Conservation (phyloP, 2,113 vertebrate genomes). For the Gymnocephalus cernua region DNA sequence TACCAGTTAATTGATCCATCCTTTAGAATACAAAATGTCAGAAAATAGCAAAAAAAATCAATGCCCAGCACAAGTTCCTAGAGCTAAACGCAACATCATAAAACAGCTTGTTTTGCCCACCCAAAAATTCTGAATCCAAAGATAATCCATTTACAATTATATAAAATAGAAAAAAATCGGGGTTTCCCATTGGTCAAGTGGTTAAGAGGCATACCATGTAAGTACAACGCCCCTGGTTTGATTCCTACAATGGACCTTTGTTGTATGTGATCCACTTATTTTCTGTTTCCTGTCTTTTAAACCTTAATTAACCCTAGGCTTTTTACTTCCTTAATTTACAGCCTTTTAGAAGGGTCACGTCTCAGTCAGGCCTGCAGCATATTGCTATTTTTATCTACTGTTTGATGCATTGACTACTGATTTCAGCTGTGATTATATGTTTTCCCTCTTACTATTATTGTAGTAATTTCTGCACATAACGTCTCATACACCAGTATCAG, state of each 20-base stretch:
- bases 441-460: slow-evolving; percentile 11
- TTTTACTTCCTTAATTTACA: too few species aligned
- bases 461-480: background rate
- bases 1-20: background rate
- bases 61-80: background rate
- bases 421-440: background rate
- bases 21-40: background rate
- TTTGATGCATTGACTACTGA: background rate
- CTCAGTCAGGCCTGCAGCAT: too few species aligned
- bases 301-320: too few species aligned
- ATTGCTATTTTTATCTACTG: background rate
- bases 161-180: background rate
- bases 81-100: background rate
- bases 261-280: too few species aligned
- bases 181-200: background rate
- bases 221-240: background rate
- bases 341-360: too few species aligned
- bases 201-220: background rate
- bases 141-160: background rate
- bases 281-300: too few species aligned
- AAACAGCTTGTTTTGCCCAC: background rate
- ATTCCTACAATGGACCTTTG: too few species aligned
- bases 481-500: slow-evolving; percentile 14
- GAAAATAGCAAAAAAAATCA: background rate
- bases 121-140: background rate